phyloP scores from a whole-genome alignment of 2,888 invertebrate species.

The Arge pagana region DNA sequence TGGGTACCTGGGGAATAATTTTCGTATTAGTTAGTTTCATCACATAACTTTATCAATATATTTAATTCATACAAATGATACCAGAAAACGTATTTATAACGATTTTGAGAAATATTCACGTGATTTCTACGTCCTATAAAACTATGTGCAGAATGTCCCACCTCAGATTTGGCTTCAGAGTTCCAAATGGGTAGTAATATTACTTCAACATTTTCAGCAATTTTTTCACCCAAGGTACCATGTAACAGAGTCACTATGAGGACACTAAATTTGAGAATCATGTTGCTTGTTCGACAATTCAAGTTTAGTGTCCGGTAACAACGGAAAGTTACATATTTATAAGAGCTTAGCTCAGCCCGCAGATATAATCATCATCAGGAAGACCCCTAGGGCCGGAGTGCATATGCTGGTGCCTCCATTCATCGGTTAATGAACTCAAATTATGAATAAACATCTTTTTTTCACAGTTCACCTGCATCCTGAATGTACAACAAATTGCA shows the following conservation, averaged over 20 bases:
- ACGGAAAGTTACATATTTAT: too few relatives aligned
- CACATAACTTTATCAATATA: too few relatives aligned
- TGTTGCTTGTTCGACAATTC: constrained; percentile 29
- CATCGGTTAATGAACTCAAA: constrained; percentile 2
- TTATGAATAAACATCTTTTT: constrained; percentile 11
- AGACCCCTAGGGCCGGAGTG: constrained; percentile 27
- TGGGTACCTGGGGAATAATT: constrained; percentile 39
- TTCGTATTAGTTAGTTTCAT: not conserved
- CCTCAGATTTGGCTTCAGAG: constrained; percentile 27
- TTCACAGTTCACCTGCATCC: not conserved
- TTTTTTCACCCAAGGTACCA: constrained; percentile 1
- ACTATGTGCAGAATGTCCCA: constrained; percentile 20
- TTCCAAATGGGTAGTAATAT: constrained; percentile 40
- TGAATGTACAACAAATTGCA: not conserved
- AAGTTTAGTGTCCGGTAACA: too few relatives aligned
- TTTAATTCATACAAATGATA: too few relatives aligned
- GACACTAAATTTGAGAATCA: constrained; percentile 30
- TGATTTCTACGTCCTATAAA: too few relatives aligned
- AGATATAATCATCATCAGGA: constrained; percentile 32
- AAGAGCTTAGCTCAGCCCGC: constrained; percentile 37
- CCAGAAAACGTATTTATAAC: constrained; percentile 21
- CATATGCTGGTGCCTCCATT: constrained; percentile 49
- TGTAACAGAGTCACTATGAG: constrained; percentile 28
- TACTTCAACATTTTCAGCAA: constrained; percentile 36
- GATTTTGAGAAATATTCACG: too few relatives aligned